Evolutionary conservation across 2,113 vertebrate species (phyloP), one percentile per base, ranked within the genome.

Genomic region (Puntigrus tetrazona): DNA sequence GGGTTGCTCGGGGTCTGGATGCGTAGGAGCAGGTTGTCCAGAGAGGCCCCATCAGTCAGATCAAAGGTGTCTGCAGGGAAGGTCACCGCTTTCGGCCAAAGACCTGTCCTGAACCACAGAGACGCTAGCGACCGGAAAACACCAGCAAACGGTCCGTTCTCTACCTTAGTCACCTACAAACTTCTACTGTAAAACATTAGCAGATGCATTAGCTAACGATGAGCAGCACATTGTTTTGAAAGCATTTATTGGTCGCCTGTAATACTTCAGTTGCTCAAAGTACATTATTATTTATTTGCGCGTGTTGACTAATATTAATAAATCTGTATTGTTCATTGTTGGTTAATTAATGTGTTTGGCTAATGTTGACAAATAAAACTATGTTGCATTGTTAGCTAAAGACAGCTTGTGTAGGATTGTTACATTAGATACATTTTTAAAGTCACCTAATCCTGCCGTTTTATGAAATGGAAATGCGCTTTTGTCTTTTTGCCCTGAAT

Each of bases 21-120:
- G 91, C 89, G 91, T 82, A 85, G 92, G 93, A 93, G 93, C 93
- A 94, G 93, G 92, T 93, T 91, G 91, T 92, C 90, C 88, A 11
- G 89, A 91, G 91, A 91, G 93, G 92, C 92, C 89, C 91, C 91
- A 93, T 94, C 91, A 86, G 88, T 94, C 92, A 94, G 93, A 94
- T 95, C 94, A 95, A 95, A 95, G 94, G 83, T 86, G 83, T 87
- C 70, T 41, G 59, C 43, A 55, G 89, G 91, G 89, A 92, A 91
- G 94, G 92, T 93, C 93, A 93, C 87, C 83, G 81, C 89, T 89
- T 90, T 92, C 88, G 88, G 89, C 88, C 88, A 78, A 83, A 82
- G 88, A 89, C 84, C 89, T 87, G 91, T 84, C 81, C 87, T 84
- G 87, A 50, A 20, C 47, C 47, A 50, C 7, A 89, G 86, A 87